A percentile compares a stretch with the other conserved stretches of the same genome.
phyloP scores from a whole-genome alignment of 2,888 invertebrate genomes.

The Antitype chi region DNA sequence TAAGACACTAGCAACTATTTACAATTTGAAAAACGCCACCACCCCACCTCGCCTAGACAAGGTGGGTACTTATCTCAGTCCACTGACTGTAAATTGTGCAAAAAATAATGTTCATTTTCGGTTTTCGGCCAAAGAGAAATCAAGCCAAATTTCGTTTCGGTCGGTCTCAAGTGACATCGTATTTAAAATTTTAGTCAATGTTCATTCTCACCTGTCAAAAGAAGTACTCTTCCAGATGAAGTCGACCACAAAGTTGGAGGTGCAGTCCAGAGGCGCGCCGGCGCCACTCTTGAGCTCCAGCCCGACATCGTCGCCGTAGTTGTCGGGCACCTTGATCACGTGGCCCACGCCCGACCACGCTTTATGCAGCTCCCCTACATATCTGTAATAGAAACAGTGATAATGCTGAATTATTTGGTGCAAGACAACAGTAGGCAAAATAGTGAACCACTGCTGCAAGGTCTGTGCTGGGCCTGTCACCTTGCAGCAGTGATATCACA shows the following conservation, averaged over 20 bases:
- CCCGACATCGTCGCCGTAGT: slow-evolving; percentile 99
- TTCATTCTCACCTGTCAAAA: slow-evolving; percentile 94
- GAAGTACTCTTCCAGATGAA: slow-evolving; percentile 99
- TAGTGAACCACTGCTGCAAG: no score
- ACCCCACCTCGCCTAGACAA: no score
- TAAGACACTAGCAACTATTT: no score
- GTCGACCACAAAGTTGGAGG: slow-evolving; percentile 99
- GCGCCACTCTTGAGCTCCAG: slow-evolving; percentile 98
- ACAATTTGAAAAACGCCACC: no score
- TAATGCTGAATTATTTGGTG: neutral
- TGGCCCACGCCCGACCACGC: slow-evolving; percentile 99
- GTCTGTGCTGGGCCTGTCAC: no score
- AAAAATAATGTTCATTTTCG: no score
- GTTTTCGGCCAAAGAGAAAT: neutral
- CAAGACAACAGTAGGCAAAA: no score
- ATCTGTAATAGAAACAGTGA: slow-evolving; percentile 80
- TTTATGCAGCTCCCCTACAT: slow-evolving; percentile 97
- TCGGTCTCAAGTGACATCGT: neutral
- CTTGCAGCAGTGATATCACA: no score
- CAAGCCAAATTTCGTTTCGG: neutral
- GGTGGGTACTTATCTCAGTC: no score
- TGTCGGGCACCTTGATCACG: slow-evolving; percentile 98
- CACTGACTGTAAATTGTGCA: no score
- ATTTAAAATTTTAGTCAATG: neutral
- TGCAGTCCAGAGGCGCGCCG: slow-evolving; percentile 98